A percentile compares a stretch with the other conserved stretches of the same genome.
Conservation (phyloP, 2,113 vertebrate species). For the Megaceryle torquata region DNA sequence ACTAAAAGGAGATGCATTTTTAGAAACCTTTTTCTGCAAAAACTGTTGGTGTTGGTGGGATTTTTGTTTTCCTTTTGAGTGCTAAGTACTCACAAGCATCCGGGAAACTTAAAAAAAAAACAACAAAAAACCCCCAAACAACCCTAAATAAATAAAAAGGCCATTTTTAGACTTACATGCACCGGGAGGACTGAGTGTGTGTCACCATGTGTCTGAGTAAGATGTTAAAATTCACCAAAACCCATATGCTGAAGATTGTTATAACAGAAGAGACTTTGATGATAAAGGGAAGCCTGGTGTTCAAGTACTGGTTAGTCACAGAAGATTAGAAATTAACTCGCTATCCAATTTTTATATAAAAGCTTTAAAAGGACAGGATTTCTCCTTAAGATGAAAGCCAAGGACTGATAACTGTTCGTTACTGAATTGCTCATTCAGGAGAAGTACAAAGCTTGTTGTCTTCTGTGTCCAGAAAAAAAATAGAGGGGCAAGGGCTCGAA, state of each 20-base stretch:
- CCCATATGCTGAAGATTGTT: background rate
- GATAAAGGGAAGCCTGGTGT: slow-evolving; percentile 15
- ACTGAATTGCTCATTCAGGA: background rate
- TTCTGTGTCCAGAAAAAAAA: background rate
- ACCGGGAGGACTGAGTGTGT: background rate
- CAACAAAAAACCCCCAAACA: background rate
- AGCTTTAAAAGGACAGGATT: slow-evolving; percentile 10
- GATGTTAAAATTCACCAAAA: background rate
- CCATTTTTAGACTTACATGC: background rate
- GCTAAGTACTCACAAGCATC: background rate
- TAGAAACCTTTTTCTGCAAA: background rate
- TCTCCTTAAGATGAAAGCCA: background rate
- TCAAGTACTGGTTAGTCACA: background rate
- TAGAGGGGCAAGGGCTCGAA: background rate
- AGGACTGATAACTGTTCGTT: background rate
- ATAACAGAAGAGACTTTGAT: background rate
- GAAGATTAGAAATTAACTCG: background rate
- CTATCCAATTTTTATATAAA: background rate
- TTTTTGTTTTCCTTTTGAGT: background rate
- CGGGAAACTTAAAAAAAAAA: background rate
- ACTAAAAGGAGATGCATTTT: background rate
- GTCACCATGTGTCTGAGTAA: background rate
- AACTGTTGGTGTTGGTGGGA: background rate
- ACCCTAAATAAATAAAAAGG: background rate
- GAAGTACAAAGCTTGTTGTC: background rate